phyloP scores from a whole-genome alignment of 2,113 vertebrate species.

The Hippolais icterina region DNA sequence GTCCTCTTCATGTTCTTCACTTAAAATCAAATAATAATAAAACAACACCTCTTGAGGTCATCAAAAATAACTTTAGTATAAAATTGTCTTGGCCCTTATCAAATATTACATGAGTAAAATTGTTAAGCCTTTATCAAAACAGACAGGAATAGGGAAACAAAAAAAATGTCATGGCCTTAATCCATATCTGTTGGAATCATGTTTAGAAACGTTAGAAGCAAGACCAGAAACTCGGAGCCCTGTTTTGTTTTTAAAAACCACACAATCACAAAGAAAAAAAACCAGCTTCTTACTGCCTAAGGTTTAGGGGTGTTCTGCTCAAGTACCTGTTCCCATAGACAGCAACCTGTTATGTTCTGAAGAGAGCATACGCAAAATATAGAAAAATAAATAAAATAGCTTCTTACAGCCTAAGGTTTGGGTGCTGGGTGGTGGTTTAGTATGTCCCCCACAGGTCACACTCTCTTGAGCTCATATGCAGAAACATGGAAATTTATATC shows the following conservation, averaged over 20 bases:
- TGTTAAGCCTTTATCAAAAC: conserved; percentile 72
- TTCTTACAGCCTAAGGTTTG: conserved; percentile 66
- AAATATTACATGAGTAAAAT: conserved; percentile 78
- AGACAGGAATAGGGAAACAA: conserved; percentile 54
- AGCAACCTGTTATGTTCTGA: conserved; percentile 54
- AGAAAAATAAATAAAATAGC: conserved; percentile 69
- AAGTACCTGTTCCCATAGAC: conserved; percentile 49
- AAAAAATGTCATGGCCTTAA: conserved; percentile 69
- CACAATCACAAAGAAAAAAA: conserved; percentile 60
- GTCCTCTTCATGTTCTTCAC: conserved; percentile 59
- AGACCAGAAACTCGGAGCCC: conserved; percentile 63
- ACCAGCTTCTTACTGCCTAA: conserved; percentile 63
- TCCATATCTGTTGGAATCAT: conserved; percentile 56
- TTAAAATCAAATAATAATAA: conserved; percentile 67
- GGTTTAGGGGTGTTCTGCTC: conserved; percentile 47
- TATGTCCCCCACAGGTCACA: conserved; percentile 46
- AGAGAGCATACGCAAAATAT: conserved; percentile 64
- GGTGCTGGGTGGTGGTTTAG: conserved; percentile 39
- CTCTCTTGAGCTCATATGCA: conserved; percentile 44
- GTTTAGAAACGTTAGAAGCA: conserved; percentile 65
- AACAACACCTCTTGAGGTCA: conserved; percentile 76
- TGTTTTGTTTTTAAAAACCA: conserved; percentile 68
- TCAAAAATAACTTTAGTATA: conserved; percentile 84
- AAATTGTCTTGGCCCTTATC: conserved; percentile 79
- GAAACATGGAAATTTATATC: conserved; percentile 44